Evolutionary conservation across 2,888 invertebrate species (phyloP).

Genomic region (Teinopalpus imperialis): DNA sequence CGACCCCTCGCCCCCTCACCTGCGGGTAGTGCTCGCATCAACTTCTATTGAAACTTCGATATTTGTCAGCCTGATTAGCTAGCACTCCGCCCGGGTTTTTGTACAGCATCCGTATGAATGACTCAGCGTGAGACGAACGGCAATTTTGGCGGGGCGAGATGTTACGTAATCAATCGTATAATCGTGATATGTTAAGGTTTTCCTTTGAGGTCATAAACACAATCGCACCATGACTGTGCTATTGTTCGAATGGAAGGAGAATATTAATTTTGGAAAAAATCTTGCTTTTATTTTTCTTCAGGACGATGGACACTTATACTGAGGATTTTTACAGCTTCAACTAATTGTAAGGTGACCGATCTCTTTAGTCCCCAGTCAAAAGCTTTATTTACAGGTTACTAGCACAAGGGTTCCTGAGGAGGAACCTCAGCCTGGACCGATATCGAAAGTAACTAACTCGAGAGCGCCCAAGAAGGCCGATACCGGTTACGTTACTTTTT

Average conservation of each 20-base stretch:
- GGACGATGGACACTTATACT: too few relatives aligned
- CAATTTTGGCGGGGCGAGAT: conserved; percentile 49
- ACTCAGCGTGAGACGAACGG: conserved; percentile 64
- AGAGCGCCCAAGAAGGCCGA: too few relatives aligned
- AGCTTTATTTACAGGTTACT: too few relatives aligned
- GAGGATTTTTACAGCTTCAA: too few relatives aligned
- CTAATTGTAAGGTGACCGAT: too few relatives aligned
- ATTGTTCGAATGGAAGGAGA: conserved; percentile 1
- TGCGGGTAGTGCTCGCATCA: conserved; percentile 59
- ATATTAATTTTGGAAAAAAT: background rate
- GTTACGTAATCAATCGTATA: conserved; percentile 24
- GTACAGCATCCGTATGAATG: conserved; percentile 55
- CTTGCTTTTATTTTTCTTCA: too few relatives aligned
- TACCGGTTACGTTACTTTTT: too few relatives aligned
- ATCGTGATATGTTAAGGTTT: conserved; percentile 30
- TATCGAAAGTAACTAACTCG: too few relatives aligned
- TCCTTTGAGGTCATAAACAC: conserved; percentile 29
- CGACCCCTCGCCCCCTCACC: conserved; percentile 51
- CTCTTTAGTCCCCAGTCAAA: too few relatives aligned
- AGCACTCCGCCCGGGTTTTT: conserved; percentile 50
- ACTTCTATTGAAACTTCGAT: conserved; percentile 69
- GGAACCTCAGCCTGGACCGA: too few relatives aligned
- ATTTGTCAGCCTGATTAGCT: conserved; percentile 80
- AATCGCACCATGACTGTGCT: conserved; percentile 3
- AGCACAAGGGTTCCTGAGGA: too few relatives aligned